These are phyloP conservation scores for Anadara kagoshimensis DNA, from an alignment of 1,140 invertebrate species.

Conservation along the genomic window DNA sequence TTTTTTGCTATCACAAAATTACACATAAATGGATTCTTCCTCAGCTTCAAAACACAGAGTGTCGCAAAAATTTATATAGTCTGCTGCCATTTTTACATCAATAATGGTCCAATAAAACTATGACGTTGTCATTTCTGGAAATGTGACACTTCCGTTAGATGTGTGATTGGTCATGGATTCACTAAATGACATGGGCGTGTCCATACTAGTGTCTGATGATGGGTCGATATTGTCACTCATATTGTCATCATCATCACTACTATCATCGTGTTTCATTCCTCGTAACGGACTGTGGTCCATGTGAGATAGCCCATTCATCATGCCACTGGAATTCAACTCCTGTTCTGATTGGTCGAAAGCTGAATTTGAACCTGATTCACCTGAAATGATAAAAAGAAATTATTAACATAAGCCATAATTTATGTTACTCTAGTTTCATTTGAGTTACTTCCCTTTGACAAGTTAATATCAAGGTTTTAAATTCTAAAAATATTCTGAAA, in stretches of 20 bases:
- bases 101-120: slow-evolving; percentile 13
- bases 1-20: neutral
- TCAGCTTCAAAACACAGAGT: neutral
- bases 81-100: slow-evolving; percentile 13
- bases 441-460: neutral
- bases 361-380: slow-evolving; percentile 20
- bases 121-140: slow-evolving; percentile 19
- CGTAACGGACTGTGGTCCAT: slow-evolving; percentile 31
- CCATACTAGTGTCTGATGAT: slow-evolving; percentile 44
- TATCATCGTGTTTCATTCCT: slow-evolving; percentile 40
- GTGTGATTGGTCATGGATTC: slow-evolving; percentile 6
- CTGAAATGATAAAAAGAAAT: slow-evolving; percentile 9
- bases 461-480: neutral
- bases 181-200: slow-evolving; percentile 20
- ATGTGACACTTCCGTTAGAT: slow-evolving; percentile 12
- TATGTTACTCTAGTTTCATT: neutral
- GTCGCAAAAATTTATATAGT: slow-evolving; percentile 7
- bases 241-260: slow-evolving; percentile 45
- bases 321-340: slow-evolving; percentile 18
- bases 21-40: neutral
- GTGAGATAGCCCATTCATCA: slow-evolving; percentile 23
- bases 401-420: neutral
- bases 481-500: too few relatives aligned
- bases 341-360: slow-evolving; percentile 25
- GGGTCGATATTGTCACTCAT: slow-evolving; percentile 50